These are phyloP conservation scores for Astur gentilis DNA, from an alignment of 2,113 vertebrate species.

Conservation along the genomic window DNA sequence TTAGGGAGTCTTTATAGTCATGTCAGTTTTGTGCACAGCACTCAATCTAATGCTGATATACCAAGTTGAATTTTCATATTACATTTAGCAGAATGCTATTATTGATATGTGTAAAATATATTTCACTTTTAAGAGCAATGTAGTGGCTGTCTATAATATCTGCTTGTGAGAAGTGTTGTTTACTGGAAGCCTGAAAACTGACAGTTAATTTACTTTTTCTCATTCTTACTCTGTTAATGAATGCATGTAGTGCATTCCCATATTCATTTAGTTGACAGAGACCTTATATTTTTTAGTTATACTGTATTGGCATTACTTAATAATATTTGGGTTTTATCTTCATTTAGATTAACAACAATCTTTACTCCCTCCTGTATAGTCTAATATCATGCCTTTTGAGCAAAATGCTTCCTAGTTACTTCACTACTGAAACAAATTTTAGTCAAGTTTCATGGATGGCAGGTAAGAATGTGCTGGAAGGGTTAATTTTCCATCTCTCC, in stretches of 20 bases:
- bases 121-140: conserved; percentile 45
- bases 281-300: not conserved
- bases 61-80: conserved; percentile 62
- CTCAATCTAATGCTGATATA: conserved; percentile 65
- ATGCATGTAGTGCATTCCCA: not conserved
- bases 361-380: not conserved
- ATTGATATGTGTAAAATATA: conserved; percentile 46
- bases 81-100: conserved; percentile 39
- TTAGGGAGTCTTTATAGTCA: conserved; percentile 76
- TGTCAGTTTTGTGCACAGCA: conserved; percentile 69
- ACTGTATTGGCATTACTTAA: not conserved
- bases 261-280: not conserved
- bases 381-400: not conserved
- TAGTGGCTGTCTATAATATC: conserved; percentile 30
- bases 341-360: not conserved
- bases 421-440: not conserved
- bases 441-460: not conserved
- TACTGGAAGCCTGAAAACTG: conserved; percentile 35
- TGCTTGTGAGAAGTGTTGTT: conserved; percentile 25
- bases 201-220: conserved; percentile 27
- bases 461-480: not conserved
- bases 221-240: conserved; percentile 16
- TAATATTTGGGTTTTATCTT: not conserved
- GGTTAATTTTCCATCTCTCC: conserved; percentile 19
- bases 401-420: not conserved